Evolutionary conservation across 2,888 invertebrate species (phyloP).

Genomic region (Caenorhabditis doughertyi): DNA sequence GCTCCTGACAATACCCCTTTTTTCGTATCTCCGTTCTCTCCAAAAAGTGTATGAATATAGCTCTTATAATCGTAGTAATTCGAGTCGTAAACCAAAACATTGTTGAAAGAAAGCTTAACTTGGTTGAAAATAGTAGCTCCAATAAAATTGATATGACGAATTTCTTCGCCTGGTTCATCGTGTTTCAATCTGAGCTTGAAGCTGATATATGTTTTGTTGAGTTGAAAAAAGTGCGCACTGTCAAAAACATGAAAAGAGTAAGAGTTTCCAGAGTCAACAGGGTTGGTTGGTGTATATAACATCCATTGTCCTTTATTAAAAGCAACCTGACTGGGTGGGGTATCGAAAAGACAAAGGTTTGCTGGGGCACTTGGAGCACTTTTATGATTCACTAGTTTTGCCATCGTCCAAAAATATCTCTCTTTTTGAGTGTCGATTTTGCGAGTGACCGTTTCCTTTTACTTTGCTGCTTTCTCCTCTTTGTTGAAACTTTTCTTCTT

Average conservation of each 20-base stretch:
- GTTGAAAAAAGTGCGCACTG: too few relatives aligned
- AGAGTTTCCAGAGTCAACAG: background rate
- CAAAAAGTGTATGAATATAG: conserved; percentile 34
- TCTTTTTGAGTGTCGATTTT: background rate
- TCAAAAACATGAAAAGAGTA: conserved; percentile 4
- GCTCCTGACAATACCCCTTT: conserved; percentile 5
- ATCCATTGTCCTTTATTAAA: too few relatives aligned
- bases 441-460: background rate
- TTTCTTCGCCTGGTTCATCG: background rate
- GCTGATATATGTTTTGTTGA: background rate
- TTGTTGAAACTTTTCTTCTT: too few relatives aligned
- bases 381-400: conserved; percentile 12
- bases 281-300: conserved; percentile 8
- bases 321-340: conserved; percentile 18
- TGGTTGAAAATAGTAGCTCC: conserved; percentile 2
- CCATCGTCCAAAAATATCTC: conserved; percentile 30
- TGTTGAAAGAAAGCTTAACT: background rate
- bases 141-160: background rate
- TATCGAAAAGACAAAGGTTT: conserved; percentile 11
- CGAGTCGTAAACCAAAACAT: conserved; percentile 25
- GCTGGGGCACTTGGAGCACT: conserved; percentile 13
- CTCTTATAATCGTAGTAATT: conserved; percentile 22
- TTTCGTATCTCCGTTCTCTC: conserved; percentile 2
- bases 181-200: background rate
- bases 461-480: too few relatives aligned